phyloP scores from a whole-genome alignment of 2,797 vertebrate species.

The Sebastolobus altivelis region DNA sequence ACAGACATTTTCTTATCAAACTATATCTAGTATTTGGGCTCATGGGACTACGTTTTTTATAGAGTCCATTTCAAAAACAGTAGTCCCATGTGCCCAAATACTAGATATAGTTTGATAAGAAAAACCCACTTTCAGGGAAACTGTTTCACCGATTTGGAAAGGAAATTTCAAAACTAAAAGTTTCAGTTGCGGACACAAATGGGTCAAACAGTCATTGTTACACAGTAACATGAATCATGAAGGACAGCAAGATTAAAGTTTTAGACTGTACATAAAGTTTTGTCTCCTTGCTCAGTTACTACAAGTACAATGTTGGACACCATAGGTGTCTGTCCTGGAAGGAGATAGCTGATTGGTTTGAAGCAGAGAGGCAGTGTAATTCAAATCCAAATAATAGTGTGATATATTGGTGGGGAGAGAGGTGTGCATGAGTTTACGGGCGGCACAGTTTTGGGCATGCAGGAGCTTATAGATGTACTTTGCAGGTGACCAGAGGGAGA shows the following conservation, averaged over 20 bases:
- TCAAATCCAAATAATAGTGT: slow-evolving; percentile 3
- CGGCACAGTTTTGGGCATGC: slow-evolving; percentile 24
- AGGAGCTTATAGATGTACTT: slow-evolving; percentile 3
- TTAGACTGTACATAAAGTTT: background rate
- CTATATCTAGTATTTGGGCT: no score
- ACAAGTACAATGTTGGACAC: no score
- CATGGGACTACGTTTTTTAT: no score
- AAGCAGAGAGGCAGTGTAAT: background rate
- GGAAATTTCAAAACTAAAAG: no score
- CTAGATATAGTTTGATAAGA: no score
- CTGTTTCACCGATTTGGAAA: no score
- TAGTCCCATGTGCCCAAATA: no score
- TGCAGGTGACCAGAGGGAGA: background rate
- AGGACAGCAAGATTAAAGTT: background rate
- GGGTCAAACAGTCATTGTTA: no score
- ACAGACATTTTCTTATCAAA: no score
- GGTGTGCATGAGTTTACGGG: slow-evolving; percentile 10
- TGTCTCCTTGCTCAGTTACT: background rate
- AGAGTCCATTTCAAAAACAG: no score
- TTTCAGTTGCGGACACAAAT: no score
- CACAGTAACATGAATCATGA: background rate
- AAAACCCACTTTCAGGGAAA: no score
- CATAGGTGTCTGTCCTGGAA: background rate
- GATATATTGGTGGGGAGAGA: slow-evolving; percentile 25
- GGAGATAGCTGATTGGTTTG: background rate